phyloP scores from a whole-genome alignment of 30 jellyfish, hydroid and myxozoan species.

The Clytia hemisphaerica region DNA sequence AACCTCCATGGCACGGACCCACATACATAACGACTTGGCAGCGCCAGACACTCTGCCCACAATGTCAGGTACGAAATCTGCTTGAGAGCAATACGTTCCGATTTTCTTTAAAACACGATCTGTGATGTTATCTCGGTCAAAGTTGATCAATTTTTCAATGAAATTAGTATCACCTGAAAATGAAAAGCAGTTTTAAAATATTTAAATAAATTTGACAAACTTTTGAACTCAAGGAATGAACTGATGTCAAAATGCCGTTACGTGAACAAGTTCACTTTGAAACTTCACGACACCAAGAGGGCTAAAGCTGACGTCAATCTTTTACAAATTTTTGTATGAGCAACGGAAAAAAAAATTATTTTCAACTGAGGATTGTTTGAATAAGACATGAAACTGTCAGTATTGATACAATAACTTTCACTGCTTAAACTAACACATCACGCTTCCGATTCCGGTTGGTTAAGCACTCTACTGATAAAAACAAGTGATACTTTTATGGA shows the following conservation, averaged over 20 bases:
- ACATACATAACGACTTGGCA: slow-evolving; percentile 97
- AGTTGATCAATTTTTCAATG: slow-evolving; percentile 67
- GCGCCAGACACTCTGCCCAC: slow-evolving; percentile 98
- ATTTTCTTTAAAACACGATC: slow-evolving; percentile 90
- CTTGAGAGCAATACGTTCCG: slow-evolving; percentile 85
- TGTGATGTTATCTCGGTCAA: slow-evolving; percentile 92
- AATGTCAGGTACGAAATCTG: slow-evolving; percentile 91
- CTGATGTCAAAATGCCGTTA: too few species aligned
- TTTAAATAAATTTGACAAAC: neutral
- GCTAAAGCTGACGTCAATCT: neutral
- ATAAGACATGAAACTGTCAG: too few species aligned
- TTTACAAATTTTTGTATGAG: too few species aligned
- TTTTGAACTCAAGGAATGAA: too few species aligned
- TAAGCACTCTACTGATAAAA: too few species aligned
- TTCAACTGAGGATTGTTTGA: too few species aligned
- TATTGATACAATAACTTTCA: too few species aligned
- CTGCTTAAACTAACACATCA: too few species aligned
- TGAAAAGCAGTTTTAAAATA: neutral
- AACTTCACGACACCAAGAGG: neutral
- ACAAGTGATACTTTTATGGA: too few species aligned
- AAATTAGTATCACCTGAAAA: slow-evolving; percentile 83
- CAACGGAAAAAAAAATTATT: too few species aligned
- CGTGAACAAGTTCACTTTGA: too few species aligned
- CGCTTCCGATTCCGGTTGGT: too few species aligned
- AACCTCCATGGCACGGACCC: slow-evolving; percentile 99